Conservation (phyloP, 2,888 invertebrate genomes). For the Drosophila setosimentum region DNA sequence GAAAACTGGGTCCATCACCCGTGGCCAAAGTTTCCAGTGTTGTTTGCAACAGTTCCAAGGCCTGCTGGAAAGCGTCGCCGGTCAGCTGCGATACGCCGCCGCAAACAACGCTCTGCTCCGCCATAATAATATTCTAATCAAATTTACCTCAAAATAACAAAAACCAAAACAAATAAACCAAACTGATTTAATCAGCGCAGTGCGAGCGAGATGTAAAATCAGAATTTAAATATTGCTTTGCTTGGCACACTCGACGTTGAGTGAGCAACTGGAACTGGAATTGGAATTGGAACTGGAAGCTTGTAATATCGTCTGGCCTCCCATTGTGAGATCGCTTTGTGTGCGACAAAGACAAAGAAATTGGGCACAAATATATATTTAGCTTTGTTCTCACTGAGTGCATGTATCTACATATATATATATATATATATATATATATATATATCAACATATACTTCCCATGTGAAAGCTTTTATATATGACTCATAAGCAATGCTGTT, state of each 20-base stretch:
- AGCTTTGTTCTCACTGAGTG: slow-evolving; percentile 6
- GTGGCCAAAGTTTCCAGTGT: slow-evolving; percentile 34
- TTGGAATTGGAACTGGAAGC: not conserved
- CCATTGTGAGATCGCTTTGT: slow-evolving; percentile 37
- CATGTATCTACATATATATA: not conserved
- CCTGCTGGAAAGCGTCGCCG: slow-evolving; percentile 28
- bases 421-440: not conserved
- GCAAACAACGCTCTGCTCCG: slow-evolving; percentile 26
- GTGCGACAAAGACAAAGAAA: slow-evolving; percentile 17
- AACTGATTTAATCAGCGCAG: slow-evolving; percentile 3
- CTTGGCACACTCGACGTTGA: slow-evolving; percentile 41
- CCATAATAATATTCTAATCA: slow-evolving; percentile 25
- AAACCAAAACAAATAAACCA: slow-evolving; percentile 7
- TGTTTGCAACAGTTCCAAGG: slow-evolving; percentile 27
- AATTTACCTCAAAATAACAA: not conserved
- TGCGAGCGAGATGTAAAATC: not conserved
- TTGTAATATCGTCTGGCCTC: slow-evolving; percentile 16
- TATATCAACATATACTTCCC: not conserved
- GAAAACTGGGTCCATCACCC: slow-evolving; percentile 40
- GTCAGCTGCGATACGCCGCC: slow-evolving; percentile 41
- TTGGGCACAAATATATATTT: not conserved
- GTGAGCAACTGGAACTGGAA: slow-evolving; percentile 27
- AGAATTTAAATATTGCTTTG: slow-evolving; percentile 37
- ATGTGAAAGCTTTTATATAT: slow-evolving; percentile 1
- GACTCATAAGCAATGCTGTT: slow-evolving; percentile 23